Base-by-base conservation (phyloP, 2,797 vertebrate species). In the Pygocentrus nattereri region DNA sequence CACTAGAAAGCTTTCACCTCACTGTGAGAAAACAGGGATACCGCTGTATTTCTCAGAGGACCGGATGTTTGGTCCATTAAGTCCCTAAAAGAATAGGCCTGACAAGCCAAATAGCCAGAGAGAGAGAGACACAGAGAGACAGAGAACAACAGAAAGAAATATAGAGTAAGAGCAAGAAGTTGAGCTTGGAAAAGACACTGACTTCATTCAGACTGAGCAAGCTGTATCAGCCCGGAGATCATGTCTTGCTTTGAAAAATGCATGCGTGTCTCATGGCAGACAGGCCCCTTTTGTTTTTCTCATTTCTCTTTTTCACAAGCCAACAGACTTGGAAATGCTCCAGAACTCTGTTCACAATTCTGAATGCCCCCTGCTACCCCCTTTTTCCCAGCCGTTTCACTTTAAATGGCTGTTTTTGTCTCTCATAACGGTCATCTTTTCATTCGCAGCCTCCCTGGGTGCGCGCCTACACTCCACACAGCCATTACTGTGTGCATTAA, bases 401-500 rank as follows among this genome's bases (percentile, higher is more conserved):
- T 62, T 70, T 47, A 64, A 65, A 41, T 8, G n/a, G 68, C 44
- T 44, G 25, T 5, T 59, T 61, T 13, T 70, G 27, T 82, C 31
- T 62, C 52, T 62, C 49, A 76, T 76, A 79, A 58, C 21, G 8
- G 31, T 10, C 16, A 25, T 80, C 54, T 54, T 76, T 72, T 58
- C 67, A 65, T 58, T 41, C 23, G 16, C 49, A 82, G 47, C 1
- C 25, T 34, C 41, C 27, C 56, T 72, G 75, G 41, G 59, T 27
- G 8, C 10, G 8, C 3, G 11, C 72, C 71, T 74, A 31, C 62
- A 34, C 27, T 30, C 74, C 56, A 58, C 68, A 61, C 54, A 77
- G 79, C 61, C 19, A 25, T 49, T 68, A 56, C 58, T 62, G 52
- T 72, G 78, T 80, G 41, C 38, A 80, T 52, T 59, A 82, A 81